Evolutionary conservation across 2,113 vertebrate species (phyloP), one percentile per base, ranked within the genome.

Genomic region (Oreotrochilus melanogaster): DNA sequence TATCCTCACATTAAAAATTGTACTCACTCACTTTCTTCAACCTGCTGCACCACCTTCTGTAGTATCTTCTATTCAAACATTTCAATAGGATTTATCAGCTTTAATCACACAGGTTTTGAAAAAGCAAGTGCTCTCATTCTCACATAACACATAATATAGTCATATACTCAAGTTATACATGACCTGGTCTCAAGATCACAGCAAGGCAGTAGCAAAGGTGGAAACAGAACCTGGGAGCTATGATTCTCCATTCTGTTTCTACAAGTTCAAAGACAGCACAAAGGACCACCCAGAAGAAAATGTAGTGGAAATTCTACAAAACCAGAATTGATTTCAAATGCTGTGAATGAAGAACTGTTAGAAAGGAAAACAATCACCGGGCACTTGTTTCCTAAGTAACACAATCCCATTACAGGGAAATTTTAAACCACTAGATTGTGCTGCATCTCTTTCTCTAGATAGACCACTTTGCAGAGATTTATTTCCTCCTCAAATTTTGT

Each of bases 341-440:
- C 11, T 86, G 39, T 27, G 33, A 91, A 67, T 15, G 6, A 64
- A 78, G 56, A 80, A 74, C 31, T 39, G 25, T 19, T 51, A 56
- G 33, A 74, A 74, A 94, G 27, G 65, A 91, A 89, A 86, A 12
- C 27, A 84, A 0, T n/a, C 64, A 48, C 14, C 18, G 30, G 22
- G 6, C 6, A 15, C 23, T 45, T 70, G 25, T 45, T 91, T 79
- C 50, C 78, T 61, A 11, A 74, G 3, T 10, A 39, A 35, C 28
- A 15, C 2, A 48, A 9, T 31, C 28, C 90, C 54, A 37, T 19
- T 25, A 31, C 19, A 66, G 27, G 6, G 24, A 88, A 79, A 89
- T 30, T 5, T 39, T 58, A 48, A 21, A n/a, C 94, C 96, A 97
- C 97, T 95, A 98, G 97, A 97, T 97, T 97, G 97, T 94, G 94